These are phyloP conservation scores for Sebastes kiyomatsui DNA, from an alignment of 2,797 vertebrate species.

Conservation along the genomic window DNA sequence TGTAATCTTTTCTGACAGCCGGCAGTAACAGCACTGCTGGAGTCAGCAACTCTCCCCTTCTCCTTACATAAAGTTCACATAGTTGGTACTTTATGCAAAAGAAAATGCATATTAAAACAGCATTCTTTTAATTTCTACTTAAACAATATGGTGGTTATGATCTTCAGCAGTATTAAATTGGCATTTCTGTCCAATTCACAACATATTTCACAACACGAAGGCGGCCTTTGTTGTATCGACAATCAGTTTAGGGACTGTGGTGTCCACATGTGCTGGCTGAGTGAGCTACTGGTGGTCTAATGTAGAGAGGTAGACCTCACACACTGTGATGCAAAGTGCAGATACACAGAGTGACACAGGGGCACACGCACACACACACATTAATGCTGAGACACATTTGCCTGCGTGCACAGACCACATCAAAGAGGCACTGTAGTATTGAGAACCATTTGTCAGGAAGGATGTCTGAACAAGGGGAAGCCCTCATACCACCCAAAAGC, in stretches of 20 bases:
- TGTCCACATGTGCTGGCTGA: not conserved
- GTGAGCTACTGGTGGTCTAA: conserved; percentile 4
- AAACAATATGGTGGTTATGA: not conserved
- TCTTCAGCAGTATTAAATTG: not conserved
- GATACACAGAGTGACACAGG: not conserved
- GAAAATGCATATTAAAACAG: no score
- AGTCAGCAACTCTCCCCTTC: not conserved
- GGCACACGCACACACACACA: not conserved
- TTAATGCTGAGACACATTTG: no score
- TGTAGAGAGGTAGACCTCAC: conserved; percentile 12
- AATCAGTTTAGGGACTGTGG: conserved; percentile 5
- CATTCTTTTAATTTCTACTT: no score
- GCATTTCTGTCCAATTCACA: not conserved
- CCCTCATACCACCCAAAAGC: conserved; percentile 22
- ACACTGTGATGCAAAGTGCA: not conserved
- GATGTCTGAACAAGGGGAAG: conserved; percentile 29
- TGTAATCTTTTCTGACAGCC: not conserved
- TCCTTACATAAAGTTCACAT: not conserved
- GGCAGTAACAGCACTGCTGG: not conserved
- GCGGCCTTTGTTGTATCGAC: not conserved
- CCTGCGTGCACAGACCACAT: conserved; percentile 24
- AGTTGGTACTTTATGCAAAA: not conserved
- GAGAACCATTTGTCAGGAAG: conserved; percentile 45
- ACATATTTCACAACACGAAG: no score
- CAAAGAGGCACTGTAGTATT: conserved; percentile 26